Conservation (phyloP, 1,140 invertebrate genomes). For the Trichonephila inaurata region DNA sequence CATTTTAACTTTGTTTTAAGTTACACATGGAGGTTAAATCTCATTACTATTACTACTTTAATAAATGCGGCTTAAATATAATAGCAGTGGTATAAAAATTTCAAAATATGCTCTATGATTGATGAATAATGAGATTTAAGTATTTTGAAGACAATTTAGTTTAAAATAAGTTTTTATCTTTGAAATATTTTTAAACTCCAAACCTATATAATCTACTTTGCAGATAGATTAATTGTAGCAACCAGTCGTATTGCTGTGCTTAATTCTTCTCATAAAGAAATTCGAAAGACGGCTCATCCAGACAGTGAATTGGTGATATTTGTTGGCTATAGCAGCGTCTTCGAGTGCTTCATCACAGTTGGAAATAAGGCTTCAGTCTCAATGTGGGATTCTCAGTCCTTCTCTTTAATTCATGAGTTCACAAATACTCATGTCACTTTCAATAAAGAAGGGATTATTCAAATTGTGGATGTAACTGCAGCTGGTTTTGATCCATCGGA, state of each 20-base stretch:
- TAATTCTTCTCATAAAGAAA: neutral
- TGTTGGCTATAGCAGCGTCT: neutral
- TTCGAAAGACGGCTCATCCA: neutral
- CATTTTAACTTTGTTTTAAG: too few relatives aligned
- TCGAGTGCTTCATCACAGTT: conserved; percentile 45
- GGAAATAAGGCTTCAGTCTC: conserved; percentile 42
- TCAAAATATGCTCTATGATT: too few relatives aligned
- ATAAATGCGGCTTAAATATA: too few relatives aligned
- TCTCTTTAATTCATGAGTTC: conserved; percentile 23
- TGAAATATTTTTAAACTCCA: too few relatives aligned
- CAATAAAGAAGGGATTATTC: neutral
- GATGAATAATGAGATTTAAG: too few relatives aligned
- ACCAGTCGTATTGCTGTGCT: conserved; percentile 29
- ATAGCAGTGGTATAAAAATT: too few relatives aligned
- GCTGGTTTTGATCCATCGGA: conserved; percentile 87
- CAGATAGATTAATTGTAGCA: conserved; percentile 53
- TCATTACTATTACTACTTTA: too few relatives aligned
- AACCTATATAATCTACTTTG: neutral
- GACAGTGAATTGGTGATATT: conserved; percentile 38
- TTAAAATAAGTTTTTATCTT: too few relatives aligned
- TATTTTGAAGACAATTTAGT: too few relatives aligned
- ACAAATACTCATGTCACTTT: neutral
- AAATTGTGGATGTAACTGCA: conserved; percentile 86
- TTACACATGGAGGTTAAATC: too few relatives aligned
- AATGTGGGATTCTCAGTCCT: conserved; percentile 5